These are phyloP conservation scores for Cepaea nemoralis DNA, from an alignment of 1,140 invertebrate genomes.

Conservation along the genomic window DNA sequence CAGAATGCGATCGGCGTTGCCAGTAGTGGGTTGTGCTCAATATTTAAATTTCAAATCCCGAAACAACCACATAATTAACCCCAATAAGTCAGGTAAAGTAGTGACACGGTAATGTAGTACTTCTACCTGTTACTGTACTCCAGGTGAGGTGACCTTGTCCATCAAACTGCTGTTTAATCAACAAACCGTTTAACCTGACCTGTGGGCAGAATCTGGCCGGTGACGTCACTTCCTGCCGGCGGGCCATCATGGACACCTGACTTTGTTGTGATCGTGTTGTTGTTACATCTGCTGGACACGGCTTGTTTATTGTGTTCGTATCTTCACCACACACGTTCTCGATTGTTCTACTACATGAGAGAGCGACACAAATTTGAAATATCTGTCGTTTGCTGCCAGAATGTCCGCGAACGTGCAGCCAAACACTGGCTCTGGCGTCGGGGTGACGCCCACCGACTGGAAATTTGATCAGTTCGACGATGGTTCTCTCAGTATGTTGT, in stretches of 20 bases:
- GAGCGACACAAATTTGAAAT: neutral
- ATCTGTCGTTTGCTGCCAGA: neutral
- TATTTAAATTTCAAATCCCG: too few species aligned
- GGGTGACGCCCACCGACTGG: constrained; percentile 65
- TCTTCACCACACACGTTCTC: neutral
- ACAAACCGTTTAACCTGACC: too few species aligned
- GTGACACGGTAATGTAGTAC: too few species aligned
- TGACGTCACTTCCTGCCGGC: too few species aligned
- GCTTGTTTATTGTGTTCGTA: neutral
- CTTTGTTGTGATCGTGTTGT: neutral
- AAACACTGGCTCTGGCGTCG: constrained; percentile 38
- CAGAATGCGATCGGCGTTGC: too few species aligned
- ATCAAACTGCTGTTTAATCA: too few species aligned
- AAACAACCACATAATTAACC: too few species aligned
- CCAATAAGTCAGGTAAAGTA: too few species aligned
- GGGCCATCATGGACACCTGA: neutral
- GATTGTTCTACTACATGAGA: neutral
- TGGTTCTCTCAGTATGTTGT: constrained; percentile 68
- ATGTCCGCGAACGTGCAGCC: constrained; percentile 7
- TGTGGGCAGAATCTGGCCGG: too few species aligned
- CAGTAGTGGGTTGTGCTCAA: too few species aligned
- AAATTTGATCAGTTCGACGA: constrained; percentile 72
- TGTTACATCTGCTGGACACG: neutral
- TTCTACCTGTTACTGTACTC: too few species aligned
- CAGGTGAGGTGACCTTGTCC: too few species aligned